Conservation (phyloP, 2,888 invertebrate genomes). For the Copidosoma aretas region DNA sequence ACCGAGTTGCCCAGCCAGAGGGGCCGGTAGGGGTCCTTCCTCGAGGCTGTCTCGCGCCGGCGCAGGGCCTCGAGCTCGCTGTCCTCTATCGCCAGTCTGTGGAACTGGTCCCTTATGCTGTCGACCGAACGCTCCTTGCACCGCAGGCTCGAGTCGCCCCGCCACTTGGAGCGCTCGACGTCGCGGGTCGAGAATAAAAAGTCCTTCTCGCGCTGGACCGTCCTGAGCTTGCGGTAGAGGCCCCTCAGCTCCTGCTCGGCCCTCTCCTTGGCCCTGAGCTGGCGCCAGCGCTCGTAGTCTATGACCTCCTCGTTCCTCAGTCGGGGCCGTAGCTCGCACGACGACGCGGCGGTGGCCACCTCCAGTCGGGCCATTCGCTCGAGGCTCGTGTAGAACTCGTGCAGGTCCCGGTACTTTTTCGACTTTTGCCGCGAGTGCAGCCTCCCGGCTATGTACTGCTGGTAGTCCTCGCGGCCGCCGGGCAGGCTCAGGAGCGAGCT, state of each 20-base stretch:
- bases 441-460: conserved; percentile 72
- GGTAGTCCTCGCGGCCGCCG: conserved; percentile 69
- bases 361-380: conserved; percentile 86
- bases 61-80: conserved; percentile 64
- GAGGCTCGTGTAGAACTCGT: conserved; percentile 83
- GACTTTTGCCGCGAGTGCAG: conserved; percentile 74
- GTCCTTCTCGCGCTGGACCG: conserved; percentile 82
- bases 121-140: conserved; percentile 88
- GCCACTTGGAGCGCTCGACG: conserved; percentile 78
- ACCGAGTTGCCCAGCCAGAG: conserved; percentile 86
- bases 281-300: conserved; percentile 87
- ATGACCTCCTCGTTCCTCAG: conserved; percentile 80
- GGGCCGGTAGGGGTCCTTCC: conserved; percentile 78
- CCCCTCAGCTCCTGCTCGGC: conserved; percentile 83
- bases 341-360: conserved; percentile 70
- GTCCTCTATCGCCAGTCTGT: conserved; percentile 68
- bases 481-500: conserved; percentile 62
- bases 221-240: conserved; percentile 77
- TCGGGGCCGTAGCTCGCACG: conserved; percentile 73
- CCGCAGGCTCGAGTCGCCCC: conserved; percentile 74
- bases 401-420: conserved; percentile 82
- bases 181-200: conserved; percentile 82
- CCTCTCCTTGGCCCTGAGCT: conserved; percentile 77
- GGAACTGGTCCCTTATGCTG: conserved; percentile 80
- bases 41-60: conserved; percentile 61